Evolutionary conservation across 2,888 invertebrate genomes (phyloP).

Genomic region (Drosophila maculinotata): DNA sequence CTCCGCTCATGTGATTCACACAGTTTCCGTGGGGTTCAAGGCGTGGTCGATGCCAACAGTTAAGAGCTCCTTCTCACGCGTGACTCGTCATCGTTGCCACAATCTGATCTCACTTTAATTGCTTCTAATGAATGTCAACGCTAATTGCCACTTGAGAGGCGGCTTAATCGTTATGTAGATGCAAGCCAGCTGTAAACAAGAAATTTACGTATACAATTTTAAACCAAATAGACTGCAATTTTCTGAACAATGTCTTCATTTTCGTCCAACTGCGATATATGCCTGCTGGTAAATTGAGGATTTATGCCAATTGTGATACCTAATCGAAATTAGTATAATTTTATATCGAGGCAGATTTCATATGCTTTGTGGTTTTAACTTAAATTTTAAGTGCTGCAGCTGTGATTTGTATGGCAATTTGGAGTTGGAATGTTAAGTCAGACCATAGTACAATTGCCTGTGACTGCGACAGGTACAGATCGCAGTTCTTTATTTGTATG

Average conservation of each 20-base stretch:
- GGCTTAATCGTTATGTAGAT: conserved; percentile 33
- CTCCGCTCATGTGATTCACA: conserved; percentile 49
- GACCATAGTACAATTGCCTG: conserved; percentile 41
- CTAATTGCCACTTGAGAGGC: conserved; percentile 71
- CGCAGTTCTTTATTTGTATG: conserved; percentile 69
- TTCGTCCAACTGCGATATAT: too few species aligned
- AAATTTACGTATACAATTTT: conserved; percentile 6
- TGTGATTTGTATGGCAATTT: conserved; percentile 21
- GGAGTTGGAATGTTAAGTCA: conserved; percentile 50
- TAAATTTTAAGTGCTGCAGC: conserved; percentile 14
- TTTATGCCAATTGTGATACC: too few species aligned
- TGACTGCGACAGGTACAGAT: conserved; percentile 61
- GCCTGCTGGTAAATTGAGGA: too few species aligned
- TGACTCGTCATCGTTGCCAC: conserved; percentile 58
- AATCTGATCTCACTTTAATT: conserved; percentile 78
- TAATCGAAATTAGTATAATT: too few species aligned
- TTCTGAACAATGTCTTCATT: too few species aligned
- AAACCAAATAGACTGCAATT: not conserved
- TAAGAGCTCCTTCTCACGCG: conserved; percentile 56
- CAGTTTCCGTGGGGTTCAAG: conserved; percentile 27
- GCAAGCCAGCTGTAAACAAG: conserved; percentile 35
- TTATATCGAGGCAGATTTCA: too few species aligned
- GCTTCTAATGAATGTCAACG: conserved; percentile 75
- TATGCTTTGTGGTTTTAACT: too few species aligned
- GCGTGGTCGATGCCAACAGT: conserved; percentile 45